These are phyloP conservation scores for Lycophotia porphyrea DNA, from an alignment of 2,888 invertebrate genomes.

Conservation along the genomic window DNA sequence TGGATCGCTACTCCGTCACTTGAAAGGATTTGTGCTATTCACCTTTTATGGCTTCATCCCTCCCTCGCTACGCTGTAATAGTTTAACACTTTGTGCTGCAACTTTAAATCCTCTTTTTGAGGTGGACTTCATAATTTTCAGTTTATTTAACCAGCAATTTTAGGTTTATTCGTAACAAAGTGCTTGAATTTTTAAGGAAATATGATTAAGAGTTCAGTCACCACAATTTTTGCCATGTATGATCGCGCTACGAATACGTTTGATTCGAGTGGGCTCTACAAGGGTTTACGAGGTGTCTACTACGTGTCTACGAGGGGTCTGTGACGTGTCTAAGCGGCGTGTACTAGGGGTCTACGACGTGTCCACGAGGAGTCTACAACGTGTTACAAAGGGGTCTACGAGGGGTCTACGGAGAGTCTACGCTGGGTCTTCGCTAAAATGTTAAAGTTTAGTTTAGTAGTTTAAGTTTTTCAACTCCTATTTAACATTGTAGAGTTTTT, in stretches of 20 bases:
- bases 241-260: no score
- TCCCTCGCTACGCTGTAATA: conserved; percentile 27
- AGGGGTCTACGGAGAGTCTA: not conserved
- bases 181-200: not conserved
- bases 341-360: not conserved
- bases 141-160: not conserved
- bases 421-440: not conserved
- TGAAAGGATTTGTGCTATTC: conserved; percentile 42
- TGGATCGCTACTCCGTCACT: conserved; percentile 28
- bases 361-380: not conserved
- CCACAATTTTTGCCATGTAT: not conserved
- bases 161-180: not conserved
- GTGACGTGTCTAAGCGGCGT: not conserved
- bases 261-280: not conserved
- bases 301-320: not conserved
- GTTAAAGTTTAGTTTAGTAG: not conserved
- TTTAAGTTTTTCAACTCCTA: not conserved
- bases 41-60: conserved; percentile 45
- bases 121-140: conserved; percentile 2
- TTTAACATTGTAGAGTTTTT: not conserved
- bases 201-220: not conserved
- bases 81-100: conserved; percentile 20
- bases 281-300: no score
- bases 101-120: conserved; percentile 26
- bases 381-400: no score